Evolutionary conservation across 1,140 invertebrate genomes (phyloP), one percentile per base, ranked within the genome.

Genomic region (Drosophila obscura): DNA sequence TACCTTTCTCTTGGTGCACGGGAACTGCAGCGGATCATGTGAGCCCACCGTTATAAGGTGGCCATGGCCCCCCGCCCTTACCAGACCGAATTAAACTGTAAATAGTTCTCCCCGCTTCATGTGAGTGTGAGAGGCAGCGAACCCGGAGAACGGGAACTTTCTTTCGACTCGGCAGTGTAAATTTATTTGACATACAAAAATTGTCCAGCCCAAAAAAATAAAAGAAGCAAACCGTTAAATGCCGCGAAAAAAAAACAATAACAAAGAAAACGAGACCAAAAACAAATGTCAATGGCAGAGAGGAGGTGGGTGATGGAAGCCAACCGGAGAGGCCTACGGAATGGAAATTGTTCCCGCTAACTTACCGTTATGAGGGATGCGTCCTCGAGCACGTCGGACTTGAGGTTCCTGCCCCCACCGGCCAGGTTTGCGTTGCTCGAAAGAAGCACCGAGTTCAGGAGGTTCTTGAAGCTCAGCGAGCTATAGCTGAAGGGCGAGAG

Each of bases 281-380:
- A 82, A 73, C 41, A 63, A 58, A 51, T 73, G 80, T 82, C 78
- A 67, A 68, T 65, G 75, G 46, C 53, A 61, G 16, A 24, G 41
- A 31, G 31, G 31, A 31, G 31, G 8, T 31, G 8, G 8, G 31
- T 9, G 46, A 39, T 39, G 31, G 31, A 39, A 58, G 19, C 44
- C 43, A 46, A 68, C 44, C 68, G 19, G 15, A 35, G 24, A 51
- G 46, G 48, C 39, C 49, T 31, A 52, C 65, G 28, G 41, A 56
- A 49, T n/a, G 46, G 26, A 31, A 19, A n/a, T 31, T 31, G 28
- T 8, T 31, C 7, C 7, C 31, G 31, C 31, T 9, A 8, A 73
- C 88, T 85, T 88, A 91, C 90, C 87, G 90, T 91, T 75, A 91
- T 91, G 53, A 91, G 71, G 16, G 90, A 91, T 43, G 90, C 90